Percentiles rank a stretch among this genome's conserved stretches.
phyloP scores from a whole-genome alignment of 2,888 invertebrate species.

The Pandemis heparana region DNA sequence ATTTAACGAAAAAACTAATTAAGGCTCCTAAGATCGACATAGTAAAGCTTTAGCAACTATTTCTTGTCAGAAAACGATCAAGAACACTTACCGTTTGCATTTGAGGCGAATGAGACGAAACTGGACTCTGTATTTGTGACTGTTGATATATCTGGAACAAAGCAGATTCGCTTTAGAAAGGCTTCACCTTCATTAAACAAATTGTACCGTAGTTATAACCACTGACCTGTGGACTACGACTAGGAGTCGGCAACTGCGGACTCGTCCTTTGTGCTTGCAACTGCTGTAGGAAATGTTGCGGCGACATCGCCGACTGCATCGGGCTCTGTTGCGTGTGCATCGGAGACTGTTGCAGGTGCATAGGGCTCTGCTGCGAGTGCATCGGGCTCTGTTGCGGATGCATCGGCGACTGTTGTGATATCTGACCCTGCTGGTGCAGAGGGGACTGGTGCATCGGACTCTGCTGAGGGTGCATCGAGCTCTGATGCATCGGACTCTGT shows the following conservation, averaged over 20 bases:
- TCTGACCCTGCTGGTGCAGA: conserved; percentile 55
- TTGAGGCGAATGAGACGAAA: conserved; percentile 80
- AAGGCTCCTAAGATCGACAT: too few relatives aligned
- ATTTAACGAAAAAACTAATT: too few relatives aligned
- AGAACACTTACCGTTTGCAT: conserved; percentile 72
- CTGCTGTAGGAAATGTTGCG: conserved; percentile 70
- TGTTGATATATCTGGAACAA: conserved; percentile 78
- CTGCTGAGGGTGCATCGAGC: conserved; percentile 62
- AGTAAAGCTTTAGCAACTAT: background rate
- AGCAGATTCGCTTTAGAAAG: background rate
- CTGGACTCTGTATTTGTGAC: conserved; percentile 81
- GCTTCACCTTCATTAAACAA: background rate
- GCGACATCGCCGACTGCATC: conserved; percentile 59
- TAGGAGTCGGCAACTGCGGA: conserved; percentile 79
- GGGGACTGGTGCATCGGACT: conserved; percentile 54
- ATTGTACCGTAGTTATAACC: background rate
- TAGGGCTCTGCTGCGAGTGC: conserved; percentile 52
- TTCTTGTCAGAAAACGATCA: background rate
- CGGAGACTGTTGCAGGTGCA: conserved; percentile 46
- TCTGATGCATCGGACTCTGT: conserved; percentile 57
- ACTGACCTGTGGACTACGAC: conserved; percentile 79
- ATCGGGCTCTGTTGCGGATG: conserved; percentile 64
- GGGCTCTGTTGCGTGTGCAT: conserved; percentile 46
- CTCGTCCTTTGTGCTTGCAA: conserved; percentile 79
- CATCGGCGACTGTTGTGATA: conserved; percentile 68